Evolutionary conservation across 92 coral and sea anemone genomes (phyloP), one percentile per base, ranked within the genome.

Genomic region (Palythoa heliodiscus): DNA sequence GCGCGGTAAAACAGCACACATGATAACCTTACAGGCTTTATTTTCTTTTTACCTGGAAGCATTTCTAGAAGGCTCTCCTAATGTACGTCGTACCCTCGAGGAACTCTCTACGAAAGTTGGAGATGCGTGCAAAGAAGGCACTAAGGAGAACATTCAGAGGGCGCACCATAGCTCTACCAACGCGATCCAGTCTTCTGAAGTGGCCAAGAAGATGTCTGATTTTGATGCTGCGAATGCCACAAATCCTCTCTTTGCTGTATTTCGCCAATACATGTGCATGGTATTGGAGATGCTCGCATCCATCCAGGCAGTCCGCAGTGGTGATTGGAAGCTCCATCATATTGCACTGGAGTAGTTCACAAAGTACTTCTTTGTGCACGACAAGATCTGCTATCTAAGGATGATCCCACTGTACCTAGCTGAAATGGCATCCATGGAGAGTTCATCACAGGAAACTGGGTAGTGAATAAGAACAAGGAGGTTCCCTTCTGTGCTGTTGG

Each of bases 41-140:
- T 85, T 85, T 47, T 39, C 81, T 14, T 57, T 73, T 16, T 84
- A 84, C 87, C 82, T 47, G 70, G 87, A 84, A 52, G 82, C 87
- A 14, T 50, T 84, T 38, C 70, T 84, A 37, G 82, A 77, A 48
- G 48, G 54, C 82, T 77, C 54, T 35, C 69, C 69, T 35, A 69
- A 77, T 37, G 54, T 77, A 20, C 82, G 69, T 35, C 82, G 54
- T 37, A 48, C 22, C 82, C 82, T 77, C 52, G 82, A 77, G 82
- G 82, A 35, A 48, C 63, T 77, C 58, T 61, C 71, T n/a, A 68
- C 47, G 37, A 16, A 35, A 71, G 48, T 71, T 50, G 66, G 87
- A 50, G 87, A 83, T 48, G 87, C 87, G 64, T 83, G 87, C 87
- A 83, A 58, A 83, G 87, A 83, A 48, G 87, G 87, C 70, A 83